These are phyloP conservation scores for Danaus chrysippus DNA, from an alignment of 2,888 invertebrate species.

Conservation along the genomic window DNA sequence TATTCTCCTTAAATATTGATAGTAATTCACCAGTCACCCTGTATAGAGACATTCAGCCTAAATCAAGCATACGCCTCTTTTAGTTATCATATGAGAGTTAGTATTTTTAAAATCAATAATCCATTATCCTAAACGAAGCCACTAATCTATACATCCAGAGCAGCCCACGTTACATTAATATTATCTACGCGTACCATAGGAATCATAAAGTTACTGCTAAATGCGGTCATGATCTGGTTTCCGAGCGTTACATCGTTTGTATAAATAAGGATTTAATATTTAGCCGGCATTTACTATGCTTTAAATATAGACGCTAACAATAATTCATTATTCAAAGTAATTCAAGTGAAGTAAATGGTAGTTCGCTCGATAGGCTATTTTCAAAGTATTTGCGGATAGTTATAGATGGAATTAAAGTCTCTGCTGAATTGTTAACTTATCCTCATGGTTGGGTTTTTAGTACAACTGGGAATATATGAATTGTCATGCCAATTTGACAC, in stretches of 20 bases:
- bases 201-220: slow-evolving; percentile 42
- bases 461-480: slow-evolving; percentile 41
- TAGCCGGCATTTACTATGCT: not conserved
- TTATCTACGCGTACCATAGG: slow-evolving; percentile 30
- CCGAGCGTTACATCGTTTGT: slow-evolving; percentile 37
- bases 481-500: slow-evolving; percentile 46
- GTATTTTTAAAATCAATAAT: no score
- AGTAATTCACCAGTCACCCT: no score
- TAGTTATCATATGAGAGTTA: no score
- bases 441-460: slow-evolving; percentile 31
- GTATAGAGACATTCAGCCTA: no score
- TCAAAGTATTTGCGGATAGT: no score
- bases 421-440: slow-evolving; percentile 17
- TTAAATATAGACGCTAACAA: not conserved
- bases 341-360: no score
- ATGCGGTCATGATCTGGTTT: slow-evolving; percentile 54
- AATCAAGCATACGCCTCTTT: no score
- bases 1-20: no score
- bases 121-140: no score
- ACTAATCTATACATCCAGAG: not conserved
- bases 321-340: not conserved
- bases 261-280: slow-evolving; percentile 24
- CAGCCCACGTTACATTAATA: slow-evolving; percentile 7
- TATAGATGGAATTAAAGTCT: no score
- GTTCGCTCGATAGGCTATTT: no score